These are phyloP conservation scores for Stichopus horrens DNA, from an alignment of 53 echinoderm and acorn worm genomes.

Conservation along the genomic window DNA sequence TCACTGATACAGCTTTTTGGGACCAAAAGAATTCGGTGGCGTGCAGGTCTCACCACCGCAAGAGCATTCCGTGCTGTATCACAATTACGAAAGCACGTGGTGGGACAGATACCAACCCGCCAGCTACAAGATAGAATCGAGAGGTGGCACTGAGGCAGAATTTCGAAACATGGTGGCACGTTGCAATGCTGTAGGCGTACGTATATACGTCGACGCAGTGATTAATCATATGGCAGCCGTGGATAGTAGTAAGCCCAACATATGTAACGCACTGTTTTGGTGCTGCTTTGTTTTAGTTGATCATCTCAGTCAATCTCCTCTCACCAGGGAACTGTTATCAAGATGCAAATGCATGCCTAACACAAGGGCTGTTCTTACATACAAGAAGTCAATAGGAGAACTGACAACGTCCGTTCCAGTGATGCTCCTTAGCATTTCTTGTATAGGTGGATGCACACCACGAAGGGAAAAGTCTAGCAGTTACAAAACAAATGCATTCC, in stretches of 20 bases:
- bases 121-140: slow-evolving; percentile 74
- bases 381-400: no score
- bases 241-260: neutral
- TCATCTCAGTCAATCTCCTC: no score
- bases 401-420: no score
- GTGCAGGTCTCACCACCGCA: slow-evolving; percentile 89
- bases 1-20: slow-evolving; percentile 65
- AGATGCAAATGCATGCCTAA: no score
- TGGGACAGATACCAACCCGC: slow-evolving; percentile 91
- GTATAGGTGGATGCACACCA: no score
- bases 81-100: slow-evolving; percentile 55
- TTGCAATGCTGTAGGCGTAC: slow-evolving; percentile 83
- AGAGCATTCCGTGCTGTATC: slow-evolving; percentile 54
- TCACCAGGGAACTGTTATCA: no score
- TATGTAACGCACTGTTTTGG: no score
- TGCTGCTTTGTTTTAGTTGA: no score
- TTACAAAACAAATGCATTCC: no score
- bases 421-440: no score
- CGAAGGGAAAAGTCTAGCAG: no score
- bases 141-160: slow-evolving; percentile 70
- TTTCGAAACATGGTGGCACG: slow-evolving; percentile 86
- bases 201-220: slow-evolving; percentile 93
- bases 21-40: slow-evolving; percentile 79
- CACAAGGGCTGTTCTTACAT: no score
- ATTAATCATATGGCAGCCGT: slow-evolving; percentile 95